Base-by-base conservation (phyloP, 2,888 invertebrate species). In the Tachina fera region DNA sequence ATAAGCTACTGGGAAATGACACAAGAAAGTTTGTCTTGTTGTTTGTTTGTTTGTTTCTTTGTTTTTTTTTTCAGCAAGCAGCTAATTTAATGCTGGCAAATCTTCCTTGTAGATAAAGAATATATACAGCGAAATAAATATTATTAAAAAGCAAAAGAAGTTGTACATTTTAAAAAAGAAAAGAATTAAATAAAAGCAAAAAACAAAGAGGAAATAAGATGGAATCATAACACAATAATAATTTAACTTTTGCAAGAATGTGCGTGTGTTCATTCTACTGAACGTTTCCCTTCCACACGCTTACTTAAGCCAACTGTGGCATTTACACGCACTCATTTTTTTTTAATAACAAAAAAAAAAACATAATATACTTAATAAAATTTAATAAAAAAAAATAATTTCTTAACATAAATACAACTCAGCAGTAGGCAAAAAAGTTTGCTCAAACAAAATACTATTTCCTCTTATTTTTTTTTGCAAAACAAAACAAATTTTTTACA, bases 11-110 rank as follows among this genome's bases (percentile, higher is more conserved):
- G 39, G 39, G 22, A 45, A 61, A 70, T 53, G 61, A 60, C 70
- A 45, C 6, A 11, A 60, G 39, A 71, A 67, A 49, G 41, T 61
- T 71, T 61, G 43, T 47, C n/a, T 13, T 65, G 31, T 19, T 72
- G 22, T 65, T 9, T 16, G 22, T 10, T 53, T 53, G n/a, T 67
- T 41, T 56, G 16, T 22, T 72, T 49, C 8, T 63, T 39, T 10
- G 11, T n/a, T 80, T 63, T 19, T 8, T 11, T n/a, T 80, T 53
- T 45, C 1, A 71, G 67, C 65, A 67, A n/a, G 31, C 19, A 67
- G 65, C 56, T 65, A 72, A 83, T 72, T 83, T 72, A 60, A 56
- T 71, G 67, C 53, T 60, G 58, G 14, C 51, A 83, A 67, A 65
- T 31, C 41, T 60, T 71, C 22, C 56, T 72, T 60, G 22, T 53